Conservation (phyloP, 2,888 invertebrate genomes). For the Drosophila quinaria region DNA sequence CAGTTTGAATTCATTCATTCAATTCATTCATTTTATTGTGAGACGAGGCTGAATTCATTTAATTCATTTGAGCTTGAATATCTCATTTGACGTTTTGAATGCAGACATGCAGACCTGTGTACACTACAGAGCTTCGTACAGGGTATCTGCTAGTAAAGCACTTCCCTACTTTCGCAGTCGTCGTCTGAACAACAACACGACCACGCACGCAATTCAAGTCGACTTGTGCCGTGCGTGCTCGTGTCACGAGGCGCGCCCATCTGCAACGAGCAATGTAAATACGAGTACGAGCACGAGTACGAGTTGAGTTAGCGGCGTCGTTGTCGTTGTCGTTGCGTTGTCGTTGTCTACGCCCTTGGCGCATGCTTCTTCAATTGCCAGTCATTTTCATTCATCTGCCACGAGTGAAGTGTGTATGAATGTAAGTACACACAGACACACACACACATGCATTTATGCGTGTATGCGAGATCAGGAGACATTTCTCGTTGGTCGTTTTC, state of each 20-base stretch:
- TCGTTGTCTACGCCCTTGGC: conserved; percentile 44
- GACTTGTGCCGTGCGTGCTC: conserved; percentile 7
- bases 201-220: not conserved
- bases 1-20: too few relatives aligned
- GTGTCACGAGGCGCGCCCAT: conserved; percentile 22
- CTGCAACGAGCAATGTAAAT: conserved; percentile 10
- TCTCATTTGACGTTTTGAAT: too few relatives aligned
- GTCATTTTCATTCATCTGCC: conserved; percentile 56
- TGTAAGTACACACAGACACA: not conserved
- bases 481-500: conserved; percentile 64
- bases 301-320: conserved; percentile 24
- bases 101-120: too few relatives aligned
- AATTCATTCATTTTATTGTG: too few relatives aligned
- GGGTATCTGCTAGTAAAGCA: not conserved
- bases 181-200: conserved; percentile 1
- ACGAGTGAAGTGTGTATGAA: conserved; percentile 3
- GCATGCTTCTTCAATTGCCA: conserved; percentile 36
- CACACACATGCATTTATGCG: not conserved
- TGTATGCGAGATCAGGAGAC: conserved; percentile 54
- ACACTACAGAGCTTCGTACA: not conserved
- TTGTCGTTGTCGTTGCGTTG: not conserved
- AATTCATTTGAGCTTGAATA: too few relatives aligned
- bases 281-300: not conserved
- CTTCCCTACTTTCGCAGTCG: not conserved
- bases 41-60: too few relatives aligned